These are phyloP conservation scores for Vicugna pacos DNA, from an alignment of 2,113 vertebrate species.

Conservation along the genomic window DNA sequence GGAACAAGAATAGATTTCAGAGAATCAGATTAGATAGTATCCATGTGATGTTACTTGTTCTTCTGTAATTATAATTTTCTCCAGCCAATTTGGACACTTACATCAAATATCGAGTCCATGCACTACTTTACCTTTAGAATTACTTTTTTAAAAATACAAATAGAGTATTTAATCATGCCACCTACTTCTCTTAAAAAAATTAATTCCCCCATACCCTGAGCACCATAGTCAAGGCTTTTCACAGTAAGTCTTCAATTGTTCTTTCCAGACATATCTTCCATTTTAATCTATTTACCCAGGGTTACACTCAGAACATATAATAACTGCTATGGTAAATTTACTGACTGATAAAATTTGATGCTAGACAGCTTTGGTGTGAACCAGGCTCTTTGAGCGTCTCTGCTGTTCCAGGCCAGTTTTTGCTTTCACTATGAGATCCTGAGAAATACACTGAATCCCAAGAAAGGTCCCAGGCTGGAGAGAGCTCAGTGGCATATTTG, in stretches of 20 bases:
- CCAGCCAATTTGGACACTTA: background rate
- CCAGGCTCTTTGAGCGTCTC: background rate
- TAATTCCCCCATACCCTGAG: background rate
- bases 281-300: background rate
- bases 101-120: background rate
- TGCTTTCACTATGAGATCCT: background rate
- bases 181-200: background rate
- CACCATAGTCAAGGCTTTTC: background rate
- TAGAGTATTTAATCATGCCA: background rate
- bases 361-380: background rate
- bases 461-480: background rate
- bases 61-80: background rate
- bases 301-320: background rate
- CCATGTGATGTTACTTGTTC: background rate
- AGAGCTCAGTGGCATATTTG: background rate
- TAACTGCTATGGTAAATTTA: background rate
- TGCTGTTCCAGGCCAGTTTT: background rate
- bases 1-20: slow-evolving; percentile 9
- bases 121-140: background rate
- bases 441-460: background rate
- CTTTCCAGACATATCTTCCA: background rate
- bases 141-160: background rate
- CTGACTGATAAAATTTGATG: background rate
- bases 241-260: background rate
- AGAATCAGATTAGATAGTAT: background rate